phyloP scores from a whole-genome alignment of 2,888 invertebrate species.

The Eutolmus rufibarbis region DNA sequence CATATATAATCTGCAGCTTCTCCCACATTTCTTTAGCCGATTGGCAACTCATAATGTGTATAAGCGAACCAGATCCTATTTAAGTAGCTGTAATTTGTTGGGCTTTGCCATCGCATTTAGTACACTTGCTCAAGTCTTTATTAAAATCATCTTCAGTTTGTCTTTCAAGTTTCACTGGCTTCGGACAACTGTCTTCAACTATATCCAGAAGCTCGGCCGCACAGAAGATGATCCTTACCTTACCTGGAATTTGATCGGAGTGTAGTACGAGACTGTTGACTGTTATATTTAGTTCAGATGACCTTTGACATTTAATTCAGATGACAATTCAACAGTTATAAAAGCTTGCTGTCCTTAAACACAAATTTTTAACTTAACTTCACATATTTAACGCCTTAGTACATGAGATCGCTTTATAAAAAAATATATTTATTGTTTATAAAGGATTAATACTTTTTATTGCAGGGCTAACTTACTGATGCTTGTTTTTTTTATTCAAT shows the following conservation, averaged over 20 bases:
- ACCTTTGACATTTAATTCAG: no score
- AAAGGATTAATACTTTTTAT: no score
- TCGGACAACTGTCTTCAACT: background rate
- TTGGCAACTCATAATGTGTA: conserved; percentile 46
- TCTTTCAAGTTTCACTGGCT: conserved; percentile 4
- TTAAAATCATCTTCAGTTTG: background rate
- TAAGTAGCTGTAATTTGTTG: conserved; percentile 43
- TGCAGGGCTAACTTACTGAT: no score
- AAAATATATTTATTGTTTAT: no score
- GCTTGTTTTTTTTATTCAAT: no score
- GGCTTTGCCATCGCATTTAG: conserved; percentile 40
- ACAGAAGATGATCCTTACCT: conserved; percentile 37
- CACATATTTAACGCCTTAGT: no score
- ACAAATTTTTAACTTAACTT: no score
- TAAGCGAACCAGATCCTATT: conserved; percentile 42
- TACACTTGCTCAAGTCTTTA: background rate
- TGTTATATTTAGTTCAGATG: no score
- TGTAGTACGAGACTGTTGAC: no score
- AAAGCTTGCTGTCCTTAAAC: no score
- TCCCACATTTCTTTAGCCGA: conserved; percentile 47
- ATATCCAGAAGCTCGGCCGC: conserved; percentile 41
- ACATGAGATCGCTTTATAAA: no score
- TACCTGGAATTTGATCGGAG: conserved; percentile 48
- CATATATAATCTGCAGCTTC: conserved; percentile 50
- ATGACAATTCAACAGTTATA: no score